Evolutionary conservation across 2,888 invertebrate species (phyloP).

Genomic region (Macropis europaea): DNA sequence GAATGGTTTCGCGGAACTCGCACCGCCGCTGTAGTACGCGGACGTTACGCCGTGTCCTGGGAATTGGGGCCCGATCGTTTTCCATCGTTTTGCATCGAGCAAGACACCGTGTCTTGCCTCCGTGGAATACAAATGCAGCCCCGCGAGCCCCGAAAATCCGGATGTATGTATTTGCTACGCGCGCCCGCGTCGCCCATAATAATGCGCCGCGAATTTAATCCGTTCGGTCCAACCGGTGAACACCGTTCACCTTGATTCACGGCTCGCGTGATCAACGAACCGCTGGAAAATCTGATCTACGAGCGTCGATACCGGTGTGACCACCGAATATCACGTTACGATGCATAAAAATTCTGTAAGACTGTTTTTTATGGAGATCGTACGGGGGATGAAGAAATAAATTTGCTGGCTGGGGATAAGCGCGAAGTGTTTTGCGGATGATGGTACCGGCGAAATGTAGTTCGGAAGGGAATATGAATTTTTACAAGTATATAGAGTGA

Average conservation of each 20-base stretch:
- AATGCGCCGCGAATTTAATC: conserved; percentile 61
- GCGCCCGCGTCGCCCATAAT: conserved; percentile 59
- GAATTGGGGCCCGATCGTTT: conserved; percentile 55
- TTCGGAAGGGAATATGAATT: too few relatives aligned
- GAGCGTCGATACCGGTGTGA: too few relatives aligned
- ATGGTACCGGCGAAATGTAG: too few relatives aligned
- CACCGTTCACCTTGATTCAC: conserved; percentile 36
- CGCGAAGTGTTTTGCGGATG: too few relatives aligned
- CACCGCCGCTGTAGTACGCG: conserved; percentile 32
- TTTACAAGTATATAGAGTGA: too few relatives aligned
- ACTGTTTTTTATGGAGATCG: too few relatives aligned
- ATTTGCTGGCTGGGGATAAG: too few relatives aligned
- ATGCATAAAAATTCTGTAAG: too few relatives aligned
- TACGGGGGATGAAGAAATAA: too few relatives aligned
- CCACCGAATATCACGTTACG: too few relatives aligned
- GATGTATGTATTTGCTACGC: conserved; percentile 60
- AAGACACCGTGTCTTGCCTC: conserved; percentile 40
- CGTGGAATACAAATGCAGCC: conserved; percentile 62
- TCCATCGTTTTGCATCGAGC: conserved; percentile 60
- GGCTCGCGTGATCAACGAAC: conserved; percentile 10
- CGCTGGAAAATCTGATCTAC: background rate
- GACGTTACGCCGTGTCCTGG: conserved; percentile 52
- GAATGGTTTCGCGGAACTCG: conserved; percentile 46
- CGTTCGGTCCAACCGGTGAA: conserved; percentile 48
- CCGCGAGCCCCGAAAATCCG: conserved; percentile 52